Conservation (phyloP, 2,888 invertebrate species). For the Apoda limacodes region DNA sequence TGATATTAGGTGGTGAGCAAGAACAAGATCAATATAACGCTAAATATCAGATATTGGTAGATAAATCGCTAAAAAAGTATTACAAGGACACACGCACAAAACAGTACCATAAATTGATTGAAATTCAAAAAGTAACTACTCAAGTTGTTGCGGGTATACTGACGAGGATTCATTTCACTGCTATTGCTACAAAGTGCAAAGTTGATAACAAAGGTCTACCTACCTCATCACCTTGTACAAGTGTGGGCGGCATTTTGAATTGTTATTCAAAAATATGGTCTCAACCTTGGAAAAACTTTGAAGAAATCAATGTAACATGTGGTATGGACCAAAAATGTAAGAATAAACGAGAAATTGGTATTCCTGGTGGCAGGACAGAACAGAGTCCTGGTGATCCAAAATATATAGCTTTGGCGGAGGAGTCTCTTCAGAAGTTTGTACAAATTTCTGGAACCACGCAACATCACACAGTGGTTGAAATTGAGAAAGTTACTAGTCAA, state of each 20-base stretch:
- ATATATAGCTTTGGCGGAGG: conserved; percentile 5
- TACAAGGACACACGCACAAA: conserved; percentile 15
- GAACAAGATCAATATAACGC: conserved; percentile 21
- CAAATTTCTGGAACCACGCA: conserved; percentile 13
- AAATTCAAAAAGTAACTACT: conserved; percentile 33
- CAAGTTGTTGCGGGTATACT: conserved; percentile 55
- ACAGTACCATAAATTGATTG: conserved; percentile 21
- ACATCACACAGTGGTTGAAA: conserved; percentile 24
- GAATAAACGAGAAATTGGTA: conserved; percentile 4
- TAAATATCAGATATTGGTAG: conserved; percentile 23
- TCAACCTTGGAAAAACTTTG: conserved; percentile 59
- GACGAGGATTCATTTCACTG: conserved; percentile 33
- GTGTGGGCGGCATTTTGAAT: conserved; percentile 24
- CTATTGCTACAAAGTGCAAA: too few species aligned
- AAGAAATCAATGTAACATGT: conserved; percentile 29
- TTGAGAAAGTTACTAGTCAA: conserved; percentile 39
- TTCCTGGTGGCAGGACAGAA: conserved; percentile 18
- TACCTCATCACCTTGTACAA: conserved; percentile 9
- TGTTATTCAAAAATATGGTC: conserved; percentile 69
- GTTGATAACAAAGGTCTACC: conserved; percentile 34
- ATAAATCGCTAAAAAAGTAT: conserved; percentile 25
- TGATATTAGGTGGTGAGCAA: conserved; percentile 1
- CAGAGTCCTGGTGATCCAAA: conserved; percentile 11
- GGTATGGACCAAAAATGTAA: too few species aligned
- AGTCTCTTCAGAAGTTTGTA: conserved; percentile 26